Conservation (phyloP, 2,797 vertebrate genomes). For the Acanthurus leucopareius region DNA sequence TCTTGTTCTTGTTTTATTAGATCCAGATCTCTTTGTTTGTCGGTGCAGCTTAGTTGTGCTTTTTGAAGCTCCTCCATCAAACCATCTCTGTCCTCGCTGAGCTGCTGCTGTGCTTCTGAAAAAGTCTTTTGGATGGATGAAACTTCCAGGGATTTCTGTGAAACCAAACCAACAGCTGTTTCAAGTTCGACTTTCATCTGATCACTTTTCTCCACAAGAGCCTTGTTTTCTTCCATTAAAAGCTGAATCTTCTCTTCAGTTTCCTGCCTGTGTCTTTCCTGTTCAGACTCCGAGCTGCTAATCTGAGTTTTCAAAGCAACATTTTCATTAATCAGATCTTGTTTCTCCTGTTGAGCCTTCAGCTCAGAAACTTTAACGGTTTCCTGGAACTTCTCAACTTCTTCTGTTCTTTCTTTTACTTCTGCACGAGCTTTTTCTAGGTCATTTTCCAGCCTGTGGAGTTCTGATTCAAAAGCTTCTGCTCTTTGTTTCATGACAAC, state of each 20-base stretch:
- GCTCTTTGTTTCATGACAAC: slow-evolving; percentile 54
- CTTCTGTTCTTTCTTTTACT: slow-evolving; percentile 66
- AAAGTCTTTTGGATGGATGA: slow-evolving; percentile 62
- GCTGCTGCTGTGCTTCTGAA: slow-evolving; percentile 61
- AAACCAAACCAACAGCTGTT: slow-evolving; percentile 60
- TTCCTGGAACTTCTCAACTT: slow-evolving; percentile 58
- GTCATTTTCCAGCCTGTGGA: slow-evolving; percentile 61
- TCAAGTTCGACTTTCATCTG: slow-evolving; percentile 73
- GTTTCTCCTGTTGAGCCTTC: slow-evolving; percentile 55
- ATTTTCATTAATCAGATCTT: slow-evolving; percentile 59
- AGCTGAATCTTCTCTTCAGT: slow-evolving; percentile 63
- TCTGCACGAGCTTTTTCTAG: slow-evolving; percentile 69
- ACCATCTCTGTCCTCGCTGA: slow-evolving; percentile 64
- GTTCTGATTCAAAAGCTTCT: slow-evolving; percentile 71
- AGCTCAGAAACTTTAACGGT: slow-evolving; percentile 55
- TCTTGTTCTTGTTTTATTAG: slow-evolving; percentile 80
- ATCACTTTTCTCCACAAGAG: slow-evolving; percentile 67
- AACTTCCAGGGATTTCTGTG: slow-evolving; percentile 79
- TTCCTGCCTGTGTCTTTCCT: slow-evolving; percentile 58
- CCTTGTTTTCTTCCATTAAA: slow-evolving; percentile 54
- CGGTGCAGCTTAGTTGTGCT: slow-evolving; percentile 46
- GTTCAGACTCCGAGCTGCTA: slow-evolving; percentile 48
- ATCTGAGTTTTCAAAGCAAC: slow-evolving; percentile 68
- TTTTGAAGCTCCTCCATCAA: slow-evolving; percentile 60
- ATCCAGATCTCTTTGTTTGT: slow-evolving; percentile 73